Base-by-base conservation (phyloP, 1,140 invertebrate species). In the Maniola jurtina region DNA sequence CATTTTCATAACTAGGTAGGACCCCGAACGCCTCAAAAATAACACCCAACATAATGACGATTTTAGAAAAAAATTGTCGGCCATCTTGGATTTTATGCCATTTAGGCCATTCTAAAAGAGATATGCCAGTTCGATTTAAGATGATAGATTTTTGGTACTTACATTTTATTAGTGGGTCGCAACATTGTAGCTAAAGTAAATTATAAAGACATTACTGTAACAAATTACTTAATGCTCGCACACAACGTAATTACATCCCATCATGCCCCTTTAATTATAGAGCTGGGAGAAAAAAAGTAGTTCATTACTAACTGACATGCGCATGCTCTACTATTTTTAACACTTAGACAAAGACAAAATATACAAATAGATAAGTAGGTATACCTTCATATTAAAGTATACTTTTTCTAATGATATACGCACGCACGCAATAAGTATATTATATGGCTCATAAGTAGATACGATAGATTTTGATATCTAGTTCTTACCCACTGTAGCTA, bases 141-240 rank as follows among this genome's bases (percentile, higher is more conserved):
- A n/a, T 11, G 42, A 45, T 45, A 45, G 5, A 45, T n/a, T 45
- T 45, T 45, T 11, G 25, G 25, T 25, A 25, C 25, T 45, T 11
- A 45, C 13, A 45, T 55, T 55, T 55, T 16, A 34, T 34, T 16
- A 34, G 16, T 55, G 34, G 6, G 33, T 55, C 33, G 52, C 52
- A 55, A 55, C 52, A 55, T 55, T 55, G 52, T 55, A 25, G 25
- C 25, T 4, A 55, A 34, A 34, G 33, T 55, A 55, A 55, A 55
- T 55, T 55, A 55, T 55, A 55, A 55, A 34, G 52, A 34, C 52
- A 55, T 55, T 55, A 55, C 52, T 34, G 52, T 55, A 55, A 55
- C 33, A 55, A 55, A 55, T 55, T 55, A 55, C 52, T 55, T 34
- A 55, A 55, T 55, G 52, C 11, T 55, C 52, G 48, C 48, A 50